Conservation (phyloP, 2,113 vertebrate species). For the Cyprinodon tularosa region DNA sequence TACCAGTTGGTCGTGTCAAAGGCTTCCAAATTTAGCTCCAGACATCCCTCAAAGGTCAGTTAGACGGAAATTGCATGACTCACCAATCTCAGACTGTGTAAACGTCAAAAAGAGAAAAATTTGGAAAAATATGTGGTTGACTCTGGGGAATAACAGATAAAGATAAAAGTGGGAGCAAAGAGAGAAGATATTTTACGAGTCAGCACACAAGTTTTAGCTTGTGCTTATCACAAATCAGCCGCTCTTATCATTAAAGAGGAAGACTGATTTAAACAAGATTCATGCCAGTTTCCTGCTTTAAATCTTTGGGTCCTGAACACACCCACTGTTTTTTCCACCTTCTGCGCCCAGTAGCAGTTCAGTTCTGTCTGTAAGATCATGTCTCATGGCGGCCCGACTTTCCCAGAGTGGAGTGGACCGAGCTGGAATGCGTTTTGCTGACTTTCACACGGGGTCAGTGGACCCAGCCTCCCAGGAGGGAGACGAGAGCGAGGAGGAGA, state of each 20-base stretch:
- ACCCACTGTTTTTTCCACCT: not conserved
- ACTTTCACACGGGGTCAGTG: conserved; percentile 86
- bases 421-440: conserved; percentile 85
- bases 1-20: conserved; percentile 12
- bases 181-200: not conserved
- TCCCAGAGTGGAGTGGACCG: conserved; percentile 87
- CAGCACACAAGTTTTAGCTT: not conserved
- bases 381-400: conserved; percentile 67
- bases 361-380: conserved; percentile 20
- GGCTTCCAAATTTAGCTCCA: conserved; percentile 24
- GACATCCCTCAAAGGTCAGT: conserved; percentile 48
- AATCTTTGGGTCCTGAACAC: not conserved
- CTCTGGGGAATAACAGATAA: conserved; percentile 27
- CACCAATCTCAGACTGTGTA: conserved; percentile 54
- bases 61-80: conserved; percentile 55
- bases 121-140: conserved; percentile 26
- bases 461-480: conserved; percentile 76
- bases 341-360: conserved; percentile 7
- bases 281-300: not conserved
- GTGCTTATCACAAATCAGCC: not conserved
- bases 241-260: not conserved
- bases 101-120: conserved; percentile 27
- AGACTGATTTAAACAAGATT: not conserved
- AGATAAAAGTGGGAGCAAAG: conserved; percentile 23
- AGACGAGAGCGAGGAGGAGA: conserved; percentile 37